Evolutionary conservation across 2,888 invertebrate genomes (phyloP).

Genomic region (Alloscopus bannaensis): DNA sequence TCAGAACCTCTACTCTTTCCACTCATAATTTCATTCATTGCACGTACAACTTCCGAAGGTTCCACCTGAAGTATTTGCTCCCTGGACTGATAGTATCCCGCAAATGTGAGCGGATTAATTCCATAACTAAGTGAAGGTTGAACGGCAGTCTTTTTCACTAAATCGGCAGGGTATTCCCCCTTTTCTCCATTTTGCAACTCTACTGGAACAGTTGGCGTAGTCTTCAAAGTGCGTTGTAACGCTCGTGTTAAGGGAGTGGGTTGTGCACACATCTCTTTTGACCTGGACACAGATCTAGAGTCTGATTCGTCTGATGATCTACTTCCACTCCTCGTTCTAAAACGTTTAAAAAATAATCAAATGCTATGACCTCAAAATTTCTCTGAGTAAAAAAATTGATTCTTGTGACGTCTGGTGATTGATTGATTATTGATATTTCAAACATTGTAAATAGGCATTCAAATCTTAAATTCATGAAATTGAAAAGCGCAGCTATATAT

Average conservation of each 20-base stretch:
- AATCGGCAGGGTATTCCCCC: conserved; percentile 59
- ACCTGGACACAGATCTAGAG: conserved; percentile 43
- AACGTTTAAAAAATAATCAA: conserved; percentile 22
- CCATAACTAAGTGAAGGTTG: conserved; percentile 67
- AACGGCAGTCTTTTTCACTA: conserved; percentile 58
- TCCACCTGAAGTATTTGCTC: conserved; percentile 67
- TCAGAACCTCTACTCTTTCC: conserved; percentile 25
- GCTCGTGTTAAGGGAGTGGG: conserved; percentile 60
- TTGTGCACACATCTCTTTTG: conserved; percentile 57
- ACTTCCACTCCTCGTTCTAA: conserved; percentile 47
- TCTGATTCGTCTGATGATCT: conserved; percentile 33
- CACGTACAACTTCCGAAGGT: conserved; percentile 63
- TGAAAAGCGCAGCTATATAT: too few relatives aligned
- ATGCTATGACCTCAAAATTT: conserved; percentile 12
- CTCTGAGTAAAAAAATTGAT: too few relatives aligned
- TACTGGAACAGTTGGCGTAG: conserved; percentile 37
- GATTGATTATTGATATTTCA: too few relatives aligned
- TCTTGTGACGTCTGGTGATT: too few relatives aligned
- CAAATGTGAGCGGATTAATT: conserved; percentile 63
- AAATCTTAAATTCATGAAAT: neutral
- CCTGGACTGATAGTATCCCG: conserved; percentile 71
- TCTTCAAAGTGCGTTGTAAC: conserved; percentile 44
- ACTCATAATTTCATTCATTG: conserved; percentile 65
- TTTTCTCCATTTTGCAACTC: conserved; percentile 52
- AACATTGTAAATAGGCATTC: neutral